Conservation (phyloP, 2,113 vertebrate genomes). For the Forbesichthys papilliferus region DNA sequence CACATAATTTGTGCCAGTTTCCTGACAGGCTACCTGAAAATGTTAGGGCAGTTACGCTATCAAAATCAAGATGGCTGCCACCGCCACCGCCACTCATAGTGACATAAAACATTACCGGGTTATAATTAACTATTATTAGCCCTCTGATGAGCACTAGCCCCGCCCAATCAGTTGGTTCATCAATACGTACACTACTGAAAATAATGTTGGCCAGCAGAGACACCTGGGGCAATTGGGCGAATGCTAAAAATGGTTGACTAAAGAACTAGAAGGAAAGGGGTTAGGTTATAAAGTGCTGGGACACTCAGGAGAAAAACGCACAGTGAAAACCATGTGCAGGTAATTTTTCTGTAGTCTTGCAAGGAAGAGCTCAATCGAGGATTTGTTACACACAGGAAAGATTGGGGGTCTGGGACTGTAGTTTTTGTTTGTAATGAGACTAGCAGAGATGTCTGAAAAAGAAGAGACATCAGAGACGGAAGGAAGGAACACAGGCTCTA, state of each 20-base stretch:
- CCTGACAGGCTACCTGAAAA: too few species aligned
- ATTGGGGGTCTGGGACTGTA: neutral
- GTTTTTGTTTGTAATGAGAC: neutral
- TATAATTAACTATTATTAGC: too few species aligned
- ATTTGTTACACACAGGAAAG: neutral
- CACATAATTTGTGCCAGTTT: too few species aligned
- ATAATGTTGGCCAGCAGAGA: too few species aligned
- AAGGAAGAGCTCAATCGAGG: neutral
- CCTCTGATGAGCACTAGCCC: too few species aligned
- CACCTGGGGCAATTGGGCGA: too few species aligned
- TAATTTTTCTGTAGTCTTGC: neutral
- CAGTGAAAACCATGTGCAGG: slow-evolving; percentile 8
- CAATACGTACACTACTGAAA: too few species aligned
- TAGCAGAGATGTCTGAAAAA: slow-evolving; percentile 29
- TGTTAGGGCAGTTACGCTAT: too few species aligned
- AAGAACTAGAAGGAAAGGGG: neutral
- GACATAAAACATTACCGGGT: too few species aligned
- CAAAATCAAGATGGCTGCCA: too few species aligned
- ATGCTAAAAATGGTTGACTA: neutral
- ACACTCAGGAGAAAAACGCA: slow-evolving; percentile 8
- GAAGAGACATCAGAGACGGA: slow-evolving; percentile 22
- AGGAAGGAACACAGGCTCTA: slow-evolving; percentile 22
- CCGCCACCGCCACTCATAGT: too few species aligned
- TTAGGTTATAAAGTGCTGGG: neutral
- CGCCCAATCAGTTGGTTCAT: too few species aligned